Evolutionary conservation across 2,888 invertebrate species (phyloP).

Genomic region (Homarus gammarus): DNA sequence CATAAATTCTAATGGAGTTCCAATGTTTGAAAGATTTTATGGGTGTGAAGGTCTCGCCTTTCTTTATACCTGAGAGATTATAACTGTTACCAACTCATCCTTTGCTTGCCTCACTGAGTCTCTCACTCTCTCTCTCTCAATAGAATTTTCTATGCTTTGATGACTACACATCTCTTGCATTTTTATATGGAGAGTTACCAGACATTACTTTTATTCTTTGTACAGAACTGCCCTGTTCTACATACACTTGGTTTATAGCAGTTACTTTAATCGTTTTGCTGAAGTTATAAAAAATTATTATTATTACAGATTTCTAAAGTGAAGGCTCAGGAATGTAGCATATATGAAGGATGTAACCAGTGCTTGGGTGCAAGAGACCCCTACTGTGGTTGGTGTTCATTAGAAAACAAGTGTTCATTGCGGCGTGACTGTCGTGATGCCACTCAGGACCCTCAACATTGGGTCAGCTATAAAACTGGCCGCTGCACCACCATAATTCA

Average conservation of each 20-base stretch:
- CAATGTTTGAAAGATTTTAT: no score
- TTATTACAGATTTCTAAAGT: slow-evolving; percentile 87
- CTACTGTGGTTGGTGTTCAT: slow-evolving; percentile 98
- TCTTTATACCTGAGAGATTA: no score
- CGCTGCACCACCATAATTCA: slow-evolving; percentile 91
- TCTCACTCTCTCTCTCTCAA: no score
- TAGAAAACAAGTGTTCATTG: slow-evolving; percentile 94
- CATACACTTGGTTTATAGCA: no score
- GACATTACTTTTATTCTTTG: not conserved
- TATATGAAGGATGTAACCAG: slow-evolving; percentile 93
- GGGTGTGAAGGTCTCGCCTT: no score
- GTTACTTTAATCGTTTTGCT: no score
- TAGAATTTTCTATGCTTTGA: no score
- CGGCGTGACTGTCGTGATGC: slow-evolving; percentile 93
- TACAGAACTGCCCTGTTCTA: no score
- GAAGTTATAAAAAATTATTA: not conserved
- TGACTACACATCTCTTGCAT: no score
- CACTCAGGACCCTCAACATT: slow-evolving; percentile 93
- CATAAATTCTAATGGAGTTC: no score
- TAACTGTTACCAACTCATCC: no score
- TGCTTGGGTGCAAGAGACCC: slow-evolving; percentile 97
- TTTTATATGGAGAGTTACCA: not conserved
- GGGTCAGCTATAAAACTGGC: slow-evolving; percentile 98
- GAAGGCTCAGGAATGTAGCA: slow-evolving; percentile 95
- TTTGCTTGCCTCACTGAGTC: no score